phyloP scores from a whole-genome alignment of 2,113 vertebrate species.

The Genyomyrus donnyi region DNA sequence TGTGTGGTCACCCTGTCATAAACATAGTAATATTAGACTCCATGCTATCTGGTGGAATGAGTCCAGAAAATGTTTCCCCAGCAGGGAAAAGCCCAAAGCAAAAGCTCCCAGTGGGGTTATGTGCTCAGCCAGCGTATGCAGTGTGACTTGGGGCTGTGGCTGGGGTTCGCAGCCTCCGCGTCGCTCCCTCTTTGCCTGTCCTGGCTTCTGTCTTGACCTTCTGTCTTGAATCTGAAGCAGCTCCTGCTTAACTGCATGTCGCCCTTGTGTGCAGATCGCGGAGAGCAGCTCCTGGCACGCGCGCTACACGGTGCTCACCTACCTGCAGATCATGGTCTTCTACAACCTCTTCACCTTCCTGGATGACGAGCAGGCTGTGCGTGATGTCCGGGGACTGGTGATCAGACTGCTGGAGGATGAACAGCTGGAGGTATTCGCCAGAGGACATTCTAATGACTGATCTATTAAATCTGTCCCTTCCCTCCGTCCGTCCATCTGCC shows the following conservation, averaged over 20 bases:
- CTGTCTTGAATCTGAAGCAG: neutral
- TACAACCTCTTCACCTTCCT: conserved; percentile 97
- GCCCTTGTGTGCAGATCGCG: conserved; percentile 68
- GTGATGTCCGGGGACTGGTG: conserved; percentile 73
- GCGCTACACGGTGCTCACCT: conserved; percentile 87
- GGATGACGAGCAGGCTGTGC: conserved; percentile 71
- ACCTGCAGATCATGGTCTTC: conserved; percentile 97
- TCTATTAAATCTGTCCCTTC: neutral
- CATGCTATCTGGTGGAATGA: neutral
- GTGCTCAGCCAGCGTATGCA: neutral
- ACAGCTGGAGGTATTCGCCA: conserved; percentile 80
- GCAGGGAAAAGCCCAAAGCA: neutral
- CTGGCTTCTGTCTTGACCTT: neutral
- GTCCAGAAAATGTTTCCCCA: neutral
- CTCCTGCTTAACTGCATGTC: conserved; percentile 17
- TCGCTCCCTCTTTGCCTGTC: neutral
- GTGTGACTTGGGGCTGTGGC: neutral
- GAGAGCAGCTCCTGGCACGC: conserved; percentile 94
- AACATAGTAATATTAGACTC: neutral
- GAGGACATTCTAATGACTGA: neutral
- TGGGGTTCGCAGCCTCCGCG: too few relatives aligned
- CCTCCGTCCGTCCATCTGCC: neutral
- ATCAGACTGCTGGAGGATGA: conserved; percentile 85
- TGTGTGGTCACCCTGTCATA: neutral
- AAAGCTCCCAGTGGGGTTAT: neutral